Percentiles rank a stretch among this genome's conserved stretches.
These are phyloP conservation scores for Diadumene lineata DNA, from an alignment of 92 coral and sea anemone genomes.

Conservation along the genomic window DNA sequence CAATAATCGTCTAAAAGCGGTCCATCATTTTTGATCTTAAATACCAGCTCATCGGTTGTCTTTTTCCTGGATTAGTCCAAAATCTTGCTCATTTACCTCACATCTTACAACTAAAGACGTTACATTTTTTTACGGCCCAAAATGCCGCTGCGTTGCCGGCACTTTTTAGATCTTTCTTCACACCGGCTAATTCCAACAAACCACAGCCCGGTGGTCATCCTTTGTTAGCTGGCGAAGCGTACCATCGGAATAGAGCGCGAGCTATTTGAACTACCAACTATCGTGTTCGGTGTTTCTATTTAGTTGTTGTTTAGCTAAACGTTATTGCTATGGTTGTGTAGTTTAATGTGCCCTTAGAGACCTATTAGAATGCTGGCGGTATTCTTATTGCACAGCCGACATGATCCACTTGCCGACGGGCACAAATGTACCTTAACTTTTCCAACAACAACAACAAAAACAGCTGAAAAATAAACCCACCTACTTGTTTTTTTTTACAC, in stretches of 20 bases:
- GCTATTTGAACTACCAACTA: background rate
- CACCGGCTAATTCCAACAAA: conserved; percentile 3
- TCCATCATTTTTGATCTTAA: background rate
- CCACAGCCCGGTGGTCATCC: conserved; percentile 11
- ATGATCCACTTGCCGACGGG: background rate
- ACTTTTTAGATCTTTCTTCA: background rate
- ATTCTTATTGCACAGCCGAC: background rate
- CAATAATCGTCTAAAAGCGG: background rate
- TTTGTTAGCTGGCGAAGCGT: background rate
- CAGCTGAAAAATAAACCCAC: no score
- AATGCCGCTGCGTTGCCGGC: conserved; percentile 1
- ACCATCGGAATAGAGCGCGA: background rate
- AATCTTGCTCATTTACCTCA: background rate
- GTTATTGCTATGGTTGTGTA: conserved; percentile 4
- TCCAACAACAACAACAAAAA: no score
- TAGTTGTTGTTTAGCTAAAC: conserved; percentile 1
- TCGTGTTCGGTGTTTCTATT: background rate
- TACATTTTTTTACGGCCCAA: background rate
- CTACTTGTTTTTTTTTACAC: background rate
- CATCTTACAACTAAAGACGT: background rate
- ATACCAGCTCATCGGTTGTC: conserved; percentile 6
- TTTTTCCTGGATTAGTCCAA: conserved; percentile 21
- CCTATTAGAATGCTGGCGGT: conserved; percentile 3
- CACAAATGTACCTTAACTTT: no score
- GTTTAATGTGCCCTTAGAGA: conserved; percentile 23